Evolutionary conservation across 2,888 invertebrate species (phyloP).

Genomic region (Diarsia mendica): DNA sequence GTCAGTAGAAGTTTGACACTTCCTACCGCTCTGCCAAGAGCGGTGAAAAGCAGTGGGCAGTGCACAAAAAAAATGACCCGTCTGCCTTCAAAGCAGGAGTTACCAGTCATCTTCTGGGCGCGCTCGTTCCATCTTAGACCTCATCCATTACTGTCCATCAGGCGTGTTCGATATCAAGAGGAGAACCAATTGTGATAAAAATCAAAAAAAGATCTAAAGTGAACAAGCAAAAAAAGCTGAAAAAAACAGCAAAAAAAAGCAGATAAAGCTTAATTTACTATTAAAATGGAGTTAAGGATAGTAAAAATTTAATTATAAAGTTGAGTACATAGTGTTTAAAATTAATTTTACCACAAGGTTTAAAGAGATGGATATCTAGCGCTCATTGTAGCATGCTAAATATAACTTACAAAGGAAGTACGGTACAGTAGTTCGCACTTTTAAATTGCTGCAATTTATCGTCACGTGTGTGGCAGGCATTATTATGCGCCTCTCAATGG

Average conservation of each 20-base stretch:
- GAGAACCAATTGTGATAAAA: too few species aligned
- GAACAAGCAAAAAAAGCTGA: too few species aligned
- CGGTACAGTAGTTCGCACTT: slow-evolving; percentile 18
- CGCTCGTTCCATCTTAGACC: too few species aligned
- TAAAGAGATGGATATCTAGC: not conserved
- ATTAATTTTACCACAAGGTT: not conserved
- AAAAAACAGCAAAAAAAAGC: too few species aligned
- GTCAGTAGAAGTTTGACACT: too few species aligned
- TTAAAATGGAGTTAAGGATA: not conserved
- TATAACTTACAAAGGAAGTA: not conserved
- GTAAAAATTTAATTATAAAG: not conserved
- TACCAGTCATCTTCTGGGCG: too few species aligned
- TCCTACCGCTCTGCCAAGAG: too few species aligned
- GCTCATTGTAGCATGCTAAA: slow-evolving; percentile 2
- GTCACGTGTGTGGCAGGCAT: slow-evolving; percentile 3
- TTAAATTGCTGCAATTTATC: slow-evolving; percentile 22
- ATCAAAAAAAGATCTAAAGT: not conserved
- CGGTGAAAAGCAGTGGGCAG: too few species aligned
- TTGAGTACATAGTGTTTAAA: not conserved
- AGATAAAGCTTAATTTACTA: not conserved
- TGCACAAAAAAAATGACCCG: too few species aligned
- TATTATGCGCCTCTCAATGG: slow-evolving; percentile 5
- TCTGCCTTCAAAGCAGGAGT: too few species aligned
- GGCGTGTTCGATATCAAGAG: too few species aligned
- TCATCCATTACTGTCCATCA: too few species aligned